Evolutionary conservation across 1,140 invertebrate species (phyloP).

Genomic region (Apis laboriosa): DNA sequence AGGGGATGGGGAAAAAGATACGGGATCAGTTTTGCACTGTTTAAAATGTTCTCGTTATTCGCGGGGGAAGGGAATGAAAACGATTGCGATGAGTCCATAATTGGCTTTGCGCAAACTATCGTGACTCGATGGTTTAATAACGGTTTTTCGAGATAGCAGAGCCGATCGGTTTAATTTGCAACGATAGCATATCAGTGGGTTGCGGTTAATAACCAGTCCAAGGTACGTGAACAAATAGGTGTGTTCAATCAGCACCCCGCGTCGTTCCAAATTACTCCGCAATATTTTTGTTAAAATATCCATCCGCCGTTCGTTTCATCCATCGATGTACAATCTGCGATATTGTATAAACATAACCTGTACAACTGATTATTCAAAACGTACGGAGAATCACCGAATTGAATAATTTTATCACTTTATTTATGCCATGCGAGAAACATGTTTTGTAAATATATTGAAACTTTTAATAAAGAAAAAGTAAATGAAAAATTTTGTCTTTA

Average conservation of each 20-base stretch:
- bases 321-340: background rate
- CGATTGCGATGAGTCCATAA: conserved; percentile 51
- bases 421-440: background rate
- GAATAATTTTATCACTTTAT: background rate
- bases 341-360: background rate
- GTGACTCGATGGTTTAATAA: conserved; percentile 41
- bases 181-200: conserved; percentile 17
- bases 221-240: conserved; percentile 20
- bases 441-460: background rate
- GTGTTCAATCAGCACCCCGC: conserved; percentile 8
- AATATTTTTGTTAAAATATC: conserved; percentile 20
- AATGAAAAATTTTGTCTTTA: too few relatives aligned
- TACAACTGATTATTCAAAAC: background rate
- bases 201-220: conserved; percentile 27
- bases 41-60: conserved; percentile 1
- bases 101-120: conserved; percentile 52
- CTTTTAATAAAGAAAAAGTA: too few relatives aligned
- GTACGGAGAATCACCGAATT: background rate
- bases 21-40: background rate
- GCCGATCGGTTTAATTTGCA: conserved; percentile 30
- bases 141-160: conserved; percentile 16
- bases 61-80: background rate
- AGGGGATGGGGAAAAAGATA: background rate
- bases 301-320: background rate
- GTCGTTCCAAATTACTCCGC: conserved; percentile 7